Base-by-base conservation (phyloP, 2,113 vertebrate genomes). In the Hucho hucho region DNA sequence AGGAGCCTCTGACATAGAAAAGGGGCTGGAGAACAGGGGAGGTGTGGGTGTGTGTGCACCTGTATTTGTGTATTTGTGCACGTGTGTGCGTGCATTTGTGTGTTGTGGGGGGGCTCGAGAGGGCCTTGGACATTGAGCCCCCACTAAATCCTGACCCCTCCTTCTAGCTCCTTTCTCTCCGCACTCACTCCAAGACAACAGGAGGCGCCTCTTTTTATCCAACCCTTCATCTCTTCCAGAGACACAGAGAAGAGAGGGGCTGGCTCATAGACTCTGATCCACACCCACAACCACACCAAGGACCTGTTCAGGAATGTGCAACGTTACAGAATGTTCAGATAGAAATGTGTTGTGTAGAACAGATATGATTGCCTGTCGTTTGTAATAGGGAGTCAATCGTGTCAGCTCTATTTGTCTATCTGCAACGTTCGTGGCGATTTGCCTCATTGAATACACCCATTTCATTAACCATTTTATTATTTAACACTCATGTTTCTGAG, bases 1-100 rank as follows among this genome's bases (percentile, higher is more conserved):
- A 97, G 91, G 83, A 26, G 49, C 47, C 49, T 46, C 73, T 79
- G 82, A 64, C 79, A 74, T 77, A 78, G 49, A 29, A 24, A 37
- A 63, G 69, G 70, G 61, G 46, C 9, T 18, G 58, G 32, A 67
- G 81, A 75, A 66, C 37, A 43, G 37, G 37, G 37, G 37, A 43
- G 37, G 37, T 43, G 32, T 32, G 32, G 5, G 32, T 32, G 32
- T 7, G 32, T 37, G 32, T 37, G 32, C 32, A 1, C 32, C 7
- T 43, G 37, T 11, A 43, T 43, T 9, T 43, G 37, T 9, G 37
- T 43, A 2, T 11, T 9, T 65, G 32, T 12, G 29, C 12, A 43
- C 75, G 79, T 74, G 75, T 76, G 86, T 73, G 68, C 20, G 53
- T 7, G 12, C 75, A 72, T 75, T 74, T 71, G 67, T 84, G 13